A percentile compares a stretch with the other conserved stretches of the same genome.
Evolutionary conservation across 2,888 invertebrate genomes (phyloP).

Genomic region (Habrosyne pyritoides): DNA sequence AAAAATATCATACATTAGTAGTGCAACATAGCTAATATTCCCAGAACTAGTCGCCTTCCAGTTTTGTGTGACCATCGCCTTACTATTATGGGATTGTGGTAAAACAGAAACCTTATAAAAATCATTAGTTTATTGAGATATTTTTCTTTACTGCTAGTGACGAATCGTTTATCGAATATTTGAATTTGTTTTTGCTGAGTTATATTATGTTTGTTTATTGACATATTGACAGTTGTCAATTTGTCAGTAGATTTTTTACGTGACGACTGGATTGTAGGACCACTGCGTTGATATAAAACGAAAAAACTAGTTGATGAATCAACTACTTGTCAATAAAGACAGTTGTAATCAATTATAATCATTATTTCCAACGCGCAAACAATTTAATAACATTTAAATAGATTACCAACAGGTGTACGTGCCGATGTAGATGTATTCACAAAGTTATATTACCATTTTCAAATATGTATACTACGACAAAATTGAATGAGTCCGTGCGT

Average conservation of each 20-base stretch:
- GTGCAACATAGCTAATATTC: constrained; percentile 13
- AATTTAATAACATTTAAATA: neutral
- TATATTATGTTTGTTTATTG: too few species aligned
- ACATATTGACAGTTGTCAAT: too few species aligned
- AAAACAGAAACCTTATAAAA: constrained; percentile 4
- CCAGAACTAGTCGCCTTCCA: too few species aligned
- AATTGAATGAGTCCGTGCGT: constrained; percentile 26
- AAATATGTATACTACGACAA: constrained; percentile 1
- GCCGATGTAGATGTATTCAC: neutral
- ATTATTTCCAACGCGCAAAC: neutral
- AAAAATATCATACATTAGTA: constrained; percentile 15
- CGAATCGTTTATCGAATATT: neutral
- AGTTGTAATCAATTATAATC: neutral
- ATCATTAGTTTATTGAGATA: constrained; percentile 13
- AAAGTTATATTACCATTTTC: constrained; percentile 9
- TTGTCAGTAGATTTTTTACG: too few species aligned
- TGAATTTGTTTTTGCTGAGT: too few species aligned
- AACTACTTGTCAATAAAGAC: neutral
- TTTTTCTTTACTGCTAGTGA: neutral
- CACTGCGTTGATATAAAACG: neutral
- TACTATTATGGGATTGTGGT: neutral
- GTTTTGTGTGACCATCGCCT: neutral
- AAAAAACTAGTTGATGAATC: neutral
- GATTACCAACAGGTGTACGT: neutral
- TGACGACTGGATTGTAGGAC: too few species aligned